phyloP scores from a whole-genome alignment of 2,113 vertebrate species.

The Eolophus roseicapilla region DNA sequence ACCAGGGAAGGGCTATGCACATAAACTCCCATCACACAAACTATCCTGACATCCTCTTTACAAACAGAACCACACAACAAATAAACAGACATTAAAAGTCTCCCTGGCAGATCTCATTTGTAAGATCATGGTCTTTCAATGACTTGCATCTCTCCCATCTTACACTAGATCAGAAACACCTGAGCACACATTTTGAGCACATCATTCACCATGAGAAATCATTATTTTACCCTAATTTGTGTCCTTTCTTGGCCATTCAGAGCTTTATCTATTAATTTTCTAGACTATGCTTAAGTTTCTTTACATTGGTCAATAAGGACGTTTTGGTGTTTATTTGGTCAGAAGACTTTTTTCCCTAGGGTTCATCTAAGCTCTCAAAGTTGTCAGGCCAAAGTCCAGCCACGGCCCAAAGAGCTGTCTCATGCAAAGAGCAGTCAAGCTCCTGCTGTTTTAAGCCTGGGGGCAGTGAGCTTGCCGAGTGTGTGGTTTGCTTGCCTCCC shows the following conservation, averaged over 20 bases:
- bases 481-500: neutral
- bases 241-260: neutral
- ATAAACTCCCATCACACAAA: neutral
- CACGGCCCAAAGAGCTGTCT: neutral
- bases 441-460: neutral
- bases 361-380: neutral
- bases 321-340: neutral
- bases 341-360: neutral
- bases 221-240: neutral
- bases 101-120: neutral
- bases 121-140: neutral
- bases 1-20: fast-evolving
- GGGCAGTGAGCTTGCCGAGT: fast-evolving
- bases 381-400: neutral
- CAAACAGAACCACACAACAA: neutral
- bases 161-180: neutral
- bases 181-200: neutral
- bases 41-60: neutral
- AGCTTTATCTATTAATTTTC: neutral
- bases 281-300: neutral
- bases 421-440: neutral
- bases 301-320: neutral
- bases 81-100: neutral
- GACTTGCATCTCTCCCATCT: neutral
- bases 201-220: neutral